Evolutionary conservation across 2,888 invertebrate genomes (phyloP).

Genomic region (Caenorhabditis becei): DNA sequence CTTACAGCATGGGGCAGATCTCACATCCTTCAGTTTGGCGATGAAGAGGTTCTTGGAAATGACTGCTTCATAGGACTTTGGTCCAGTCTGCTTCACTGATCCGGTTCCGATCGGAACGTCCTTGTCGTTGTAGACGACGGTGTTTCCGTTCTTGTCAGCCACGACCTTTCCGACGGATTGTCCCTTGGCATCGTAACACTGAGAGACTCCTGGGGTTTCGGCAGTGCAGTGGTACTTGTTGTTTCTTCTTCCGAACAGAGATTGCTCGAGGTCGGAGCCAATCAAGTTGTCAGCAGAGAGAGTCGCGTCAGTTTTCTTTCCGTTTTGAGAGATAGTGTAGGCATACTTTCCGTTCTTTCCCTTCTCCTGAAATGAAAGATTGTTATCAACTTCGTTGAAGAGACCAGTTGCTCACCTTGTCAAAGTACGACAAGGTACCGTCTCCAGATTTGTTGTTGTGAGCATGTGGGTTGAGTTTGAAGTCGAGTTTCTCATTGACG

Average conservation of each 20-base stretch:
- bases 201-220: conserved; percentile 81
- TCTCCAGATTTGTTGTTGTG: conserved; percentile 77
- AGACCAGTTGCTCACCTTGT: conserved; percentile 67
- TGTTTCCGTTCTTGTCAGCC: conserved; percentile 81
- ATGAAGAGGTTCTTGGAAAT: conserved; percentile 81
- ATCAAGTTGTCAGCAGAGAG: conserved; percentile 74
- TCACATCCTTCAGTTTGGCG: conserved; percentile 78
- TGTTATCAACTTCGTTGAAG: neutral
- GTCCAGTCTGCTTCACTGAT: conserved; percentile 74
- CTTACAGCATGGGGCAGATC: conserved; percentile 77
- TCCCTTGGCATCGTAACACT: conserved; percentile 81
- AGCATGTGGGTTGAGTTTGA: conserved; percentile 76
- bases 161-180: conserved; percentile 80
- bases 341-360: conserved; percentile 78
- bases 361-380: conserved; percentile 70
- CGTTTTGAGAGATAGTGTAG: conserved; percentile 79
- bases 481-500: conserved; percentile 78
- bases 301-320: conserved; percentile 78
- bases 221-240: conserved; percentile 81
- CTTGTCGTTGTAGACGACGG: conserved; percentile 81
- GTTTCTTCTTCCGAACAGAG: conserved; percentile 77
- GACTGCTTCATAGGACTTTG: conserved; percentile 78
- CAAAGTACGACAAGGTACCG: conserved; percentile 75
- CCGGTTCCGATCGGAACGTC: conserved; percentile 81
- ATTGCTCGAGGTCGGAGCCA: conserved; percentile 73